A percentile compares a stretch with the other conserved stretches of the same genome.
Evolutionary conservation across 1,140 invertebrate genomes (phyloP).

Genomic region (Conopomorpha cramerella): DNA sequence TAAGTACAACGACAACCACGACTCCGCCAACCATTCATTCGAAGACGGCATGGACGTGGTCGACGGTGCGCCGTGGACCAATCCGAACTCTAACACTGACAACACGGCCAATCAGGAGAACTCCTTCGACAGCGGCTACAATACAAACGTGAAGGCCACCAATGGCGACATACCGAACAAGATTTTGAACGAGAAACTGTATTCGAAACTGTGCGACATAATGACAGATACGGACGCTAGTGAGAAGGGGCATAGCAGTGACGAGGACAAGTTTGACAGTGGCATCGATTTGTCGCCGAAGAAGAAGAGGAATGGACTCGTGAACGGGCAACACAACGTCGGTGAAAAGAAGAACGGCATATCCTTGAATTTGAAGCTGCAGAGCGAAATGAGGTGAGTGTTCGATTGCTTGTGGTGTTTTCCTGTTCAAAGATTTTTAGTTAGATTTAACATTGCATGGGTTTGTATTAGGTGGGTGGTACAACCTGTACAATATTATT

Average conservation of each 20-base stretch:
- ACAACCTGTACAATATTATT: too few relatives aligned
- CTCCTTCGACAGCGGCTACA: conserved; percentile 47
- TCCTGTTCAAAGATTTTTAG: too few relatives aligned
- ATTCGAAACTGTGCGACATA: conserved; percentile 31
- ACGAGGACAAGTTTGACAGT: conserved; percentile 38
- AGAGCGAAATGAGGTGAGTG: conserved; percentile 53
- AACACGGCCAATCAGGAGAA: conserved; percentile 25
- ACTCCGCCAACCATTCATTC: conserved; percentile 46
- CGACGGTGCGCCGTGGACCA: conserved; percentile 24
- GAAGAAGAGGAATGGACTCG: conserved; percentile 15
- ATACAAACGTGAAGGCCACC: conserved; percentile 28
- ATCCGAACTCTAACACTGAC: conserved; percentile 11
- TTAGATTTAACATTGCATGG: too few relatives aligned
- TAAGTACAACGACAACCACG: conserved; percentile 26
- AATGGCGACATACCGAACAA: conserved; percentile 14
- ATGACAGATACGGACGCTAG: conserved; percentile 31
- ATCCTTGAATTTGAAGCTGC: conserved; percentile 43
- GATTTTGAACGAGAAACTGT: conserved; percentile 16
- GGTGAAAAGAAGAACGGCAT: conserved; percentile 42
- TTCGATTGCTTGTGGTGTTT: too few relatives aligned
- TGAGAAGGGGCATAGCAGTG: conserved; percentile 26
- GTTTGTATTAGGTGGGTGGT: too few relatives aligned
- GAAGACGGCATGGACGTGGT: conserved; percentile 42
- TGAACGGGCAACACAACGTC: conserved; percentile 14
- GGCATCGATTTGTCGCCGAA: conserved; percentile 29